These are phyloP conservation scores for Pristiophorus japonicus DNA, from an alignment of 2,113 vertebrate genomes.

Conservation along the genomic window DNA sequence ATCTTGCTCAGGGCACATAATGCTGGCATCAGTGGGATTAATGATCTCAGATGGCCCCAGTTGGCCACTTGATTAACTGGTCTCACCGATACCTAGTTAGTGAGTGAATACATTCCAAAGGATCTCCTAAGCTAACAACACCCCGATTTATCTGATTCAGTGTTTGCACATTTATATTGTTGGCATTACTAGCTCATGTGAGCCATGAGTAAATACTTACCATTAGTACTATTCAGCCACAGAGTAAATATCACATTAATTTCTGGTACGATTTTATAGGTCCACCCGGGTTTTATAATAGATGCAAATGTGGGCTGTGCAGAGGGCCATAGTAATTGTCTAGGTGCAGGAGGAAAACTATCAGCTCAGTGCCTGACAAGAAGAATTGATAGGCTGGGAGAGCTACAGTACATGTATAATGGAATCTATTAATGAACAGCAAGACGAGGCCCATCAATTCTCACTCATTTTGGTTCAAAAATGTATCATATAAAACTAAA, in stretches of 20 bases:
- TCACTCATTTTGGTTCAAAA: not conserved
- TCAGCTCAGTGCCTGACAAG: not conserved
- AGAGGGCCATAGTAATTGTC: not conserved
- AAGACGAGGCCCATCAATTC: not conserved
- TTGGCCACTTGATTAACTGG: not conserved
- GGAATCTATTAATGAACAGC: not conserved
- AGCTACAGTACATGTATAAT: not conserved
- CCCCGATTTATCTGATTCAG: not conserved
- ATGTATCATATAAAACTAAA: not conserved
- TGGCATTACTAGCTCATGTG: not conserved
- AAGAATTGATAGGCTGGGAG: not conserved
- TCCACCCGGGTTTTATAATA: not conserved
- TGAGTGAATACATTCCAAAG: not conserved
- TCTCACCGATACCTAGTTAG: not conserved
- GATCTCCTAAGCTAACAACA: not conserved
- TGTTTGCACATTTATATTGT: conserved; percentile 3
- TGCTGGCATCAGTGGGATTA: not conserved
- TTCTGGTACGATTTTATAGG: not conserved
- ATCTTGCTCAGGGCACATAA: not conserved
- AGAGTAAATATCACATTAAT: not conserved
- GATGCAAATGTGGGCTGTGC: not conserved
- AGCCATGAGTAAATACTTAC: not conserved
- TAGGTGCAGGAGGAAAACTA: not conserved
- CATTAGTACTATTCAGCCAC: not conserved
- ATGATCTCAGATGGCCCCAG: not conserved